Percentiles rank a stretch among this genome's conserved stretches.
Conservation (phyloP, 1,140 invertebrate genomes). For the Teleogryllus occipitalis region DNA sequence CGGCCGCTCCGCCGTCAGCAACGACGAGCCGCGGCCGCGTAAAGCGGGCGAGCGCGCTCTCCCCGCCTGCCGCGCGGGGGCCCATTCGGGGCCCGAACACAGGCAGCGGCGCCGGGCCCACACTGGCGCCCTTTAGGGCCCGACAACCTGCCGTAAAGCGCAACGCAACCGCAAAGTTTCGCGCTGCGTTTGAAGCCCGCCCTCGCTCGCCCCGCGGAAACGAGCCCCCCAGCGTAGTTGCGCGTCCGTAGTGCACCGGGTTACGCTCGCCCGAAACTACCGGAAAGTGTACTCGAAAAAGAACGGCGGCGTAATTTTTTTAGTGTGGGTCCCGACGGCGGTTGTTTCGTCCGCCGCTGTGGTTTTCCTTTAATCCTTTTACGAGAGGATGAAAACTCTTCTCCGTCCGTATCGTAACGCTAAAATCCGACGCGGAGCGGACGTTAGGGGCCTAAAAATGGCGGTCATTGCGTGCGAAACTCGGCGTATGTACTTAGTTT, state of each 20-base stretch:
- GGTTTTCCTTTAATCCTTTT: slow-evolving; percentile 5
- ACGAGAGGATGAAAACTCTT: not conserved
- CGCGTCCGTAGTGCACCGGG: no score
- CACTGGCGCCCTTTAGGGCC: not conserved
- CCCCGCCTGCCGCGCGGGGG: no score
- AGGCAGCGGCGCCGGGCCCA: no score
- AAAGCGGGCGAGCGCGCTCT: not conserved
- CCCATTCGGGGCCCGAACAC: not conserved
- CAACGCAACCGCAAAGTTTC: not conserved
- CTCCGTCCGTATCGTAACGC: not conserved
- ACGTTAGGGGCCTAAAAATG: not conserved
- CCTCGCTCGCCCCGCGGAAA: not conserved
- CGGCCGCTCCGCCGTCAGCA: no score
- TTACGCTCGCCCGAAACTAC: no score
- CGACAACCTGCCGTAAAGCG: not conserved
- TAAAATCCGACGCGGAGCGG: not conserved
- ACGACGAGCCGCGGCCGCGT: not conserved
- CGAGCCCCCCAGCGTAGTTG: not conserved
- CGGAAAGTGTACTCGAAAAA: no score
- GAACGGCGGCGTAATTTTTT: no score
- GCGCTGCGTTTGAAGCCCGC: not conserved
- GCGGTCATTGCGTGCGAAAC: not conserved
- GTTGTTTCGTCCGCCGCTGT: not conserved
- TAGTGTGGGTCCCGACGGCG: no score
- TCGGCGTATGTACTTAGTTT: not conserved